Base-by-base conservation (phyloP, 2,888 invertebrate genomes). In the Troglohyphantes excavatus region DNA sequence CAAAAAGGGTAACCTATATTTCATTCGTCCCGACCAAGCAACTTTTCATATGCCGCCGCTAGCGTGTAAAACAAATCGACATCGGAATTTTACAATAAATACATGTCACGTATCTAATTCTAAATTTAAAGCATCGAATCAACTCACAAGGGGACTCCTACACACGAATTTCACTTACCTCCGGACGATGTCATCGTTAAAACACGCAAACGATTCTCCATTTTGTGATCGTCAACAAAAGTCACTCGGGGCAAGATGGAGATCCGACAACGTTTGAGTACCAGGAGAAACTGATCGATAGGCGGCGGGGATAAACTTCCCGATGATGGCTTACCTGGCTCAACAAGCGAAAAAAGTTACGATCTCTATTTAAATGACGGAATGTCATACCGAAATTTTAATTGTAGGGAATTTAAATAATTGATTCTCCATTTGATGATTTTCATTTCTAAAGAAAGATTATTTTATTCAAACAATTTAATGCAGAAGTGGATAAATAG, bases 161-260 rank as follows among this genome's bases (percentile, higher is more conserved):
- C 6, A 67, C n/a, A 23, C 21, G 23, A 27, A 83, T 61, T 68
- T 29, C 29, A 89, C 88, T 75, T 43, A 89, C 88, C 88, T 70
- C 21, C 23, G 21, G 17, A 70, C 43, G 29, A 26, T 70, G 65
- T 61, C 61, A 89, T 76, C 17, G 68, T 53, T 76, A 89, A 89
- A 61, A 82, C 75, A 82, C 88, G 63, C 26, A 89, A 27, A 43
- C 43, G 68, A 63, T 46, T 68, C 76, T 82, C 76, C 88, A 89
- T 89, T 82, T 89, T 89, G 82, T 53, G 27, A 76, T 76, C 75
- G 88, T 89, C 88, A 89, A 89, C 88, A 89, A 89, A 73, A 89
- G 82, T 89, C 63, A 67, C 39, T 61, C 23, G 59, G 53, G 59
- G 39, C 82, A 89, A 89, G 68, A 89, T 89, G 88, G 88, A 89